phyloP scores from a whole-genome alignment of 2,888 invertebrate genomes.

The Caenorhabditis sp. region DNA sequence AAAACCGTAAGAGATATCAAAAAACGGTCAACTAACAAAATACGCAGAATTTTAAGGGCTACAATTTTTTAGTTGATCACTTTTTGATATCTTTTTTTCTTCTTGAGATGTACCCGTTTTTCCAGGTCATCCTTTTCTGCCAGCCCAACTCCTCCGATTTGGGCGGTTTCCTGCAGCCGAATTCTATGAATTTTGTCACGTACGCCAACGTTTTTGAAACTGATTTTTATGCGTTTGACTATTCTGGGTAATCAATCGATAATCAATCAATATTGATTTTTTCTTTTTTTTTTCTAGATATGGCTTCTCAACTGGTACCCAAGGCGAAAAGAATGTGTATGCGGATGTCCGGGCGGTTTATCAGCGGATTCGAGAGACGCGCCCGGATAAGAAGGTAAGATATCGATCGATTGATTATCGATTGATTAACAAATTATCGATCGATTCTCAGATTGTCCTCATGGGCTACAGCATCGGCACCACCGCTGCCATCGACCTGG shows the following conservation, averaged over 20 bases:
- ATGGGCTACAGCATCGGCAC: constrained; percentile 79
- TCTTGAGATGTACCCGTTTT: neutral
- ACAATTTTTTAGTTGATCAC: too few relatives aligned
- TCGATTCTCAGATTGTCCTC: constrained; percentile 74
- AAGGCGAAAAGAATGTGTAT: constrained; percentile 75
- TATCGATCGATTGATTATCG: too few relatives aligned
- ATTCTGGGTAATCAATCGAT: constrained; percentile 70
- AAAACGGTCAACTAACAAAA: too few relatives aligned
- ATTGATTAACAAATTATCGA: too few relatives aligned
- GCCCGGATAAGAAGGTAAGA: constrained; percentile 65
- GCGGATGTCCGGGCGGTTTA: constrained; percentile 75
- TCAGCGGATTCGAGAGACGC: constrained; percentile 65
- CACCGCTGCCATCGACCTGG: constrained; percentile 75
- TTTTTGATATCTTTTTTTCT: too few relatives aligned
- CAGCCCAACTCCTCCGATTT: constrained; percentile 79
- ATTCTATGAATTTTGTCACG: constrained; percentile 55
- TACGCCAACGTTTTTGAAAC: constrained; percentile 65
- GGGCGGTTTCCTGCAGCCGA: constrained; percentile 72
- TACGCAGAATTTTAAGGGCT: too few relatives aligned
- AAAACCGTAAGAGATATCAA: too few relatives aligned
- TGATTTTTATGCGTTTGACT: constrained; percentile 76
- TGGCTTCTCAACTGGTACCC: constrained; percentile 74
- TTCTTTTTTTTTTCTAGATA: constrained; percentile 49
- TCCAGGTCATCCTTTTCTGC: constrained; percentile 76
- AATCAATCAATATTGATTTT: neutral